Base-by-base conservation (phyloP, 2,113 vertebrate genomes). In the Notechis scutatus region DNA sequence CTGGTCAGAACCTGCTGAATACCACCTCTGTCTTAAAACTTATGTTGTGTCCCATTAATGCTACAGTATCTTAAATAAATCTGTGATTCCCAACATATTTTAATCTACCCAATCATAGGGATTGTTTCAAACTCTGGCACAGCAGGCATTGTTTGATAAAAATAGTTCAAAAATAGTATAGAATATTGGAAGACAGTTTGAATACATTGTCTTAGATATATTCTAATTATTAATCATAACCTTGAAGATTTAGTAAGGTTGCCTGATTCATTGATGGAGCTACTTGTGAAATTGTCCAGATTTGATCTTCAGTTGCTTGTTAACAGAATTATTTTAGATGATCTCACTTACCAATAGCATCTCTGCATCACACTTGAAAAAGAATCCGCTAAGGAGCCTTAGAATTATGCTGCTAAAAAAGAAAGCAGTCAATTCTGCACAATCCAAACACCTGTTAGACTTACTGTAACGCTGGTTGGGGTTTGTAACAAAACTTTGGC, bases 401-500 rank as follows among this genome's bases (percentile, higher is more conserved):
- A 14, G 12, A 87, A 50, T 87, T 39, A 74, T 74, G 5, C n/a
- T 39, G 14, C 7, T 21, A 81, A 39, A 81, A 52, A 18, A 81
- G 74, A 21, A 42, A 81, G 3, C 74, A 20, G 7, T 81, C 6
- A 81, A 20, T 81, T 81, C 18, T 81, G 34, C 29, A n/a, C 14
- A 69, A 69, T 12, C 64, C 11, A 1, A 57, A n/a, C 29, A 5
- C 5, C 18, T 1, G 11, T 34, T 89, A 0, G 9, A 15, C 90
- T 95, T 94, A 97, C 96, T 59, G 92, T 93, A 0, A 88, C 0
- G 52, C 0, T 98, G 95, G 8, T 50, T 18, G 59, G 50, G 91
- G 1, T 97, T 96, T 45, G 99, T 99, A 0, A 98, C 99, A 61
- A 99, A 98, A 94, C 98, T 98, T 93, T 95, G 96, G 64, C 97